Conservation (phyloP, 2,888 invertebrate genomes). For the Sarcophaga variegata region DNA sequence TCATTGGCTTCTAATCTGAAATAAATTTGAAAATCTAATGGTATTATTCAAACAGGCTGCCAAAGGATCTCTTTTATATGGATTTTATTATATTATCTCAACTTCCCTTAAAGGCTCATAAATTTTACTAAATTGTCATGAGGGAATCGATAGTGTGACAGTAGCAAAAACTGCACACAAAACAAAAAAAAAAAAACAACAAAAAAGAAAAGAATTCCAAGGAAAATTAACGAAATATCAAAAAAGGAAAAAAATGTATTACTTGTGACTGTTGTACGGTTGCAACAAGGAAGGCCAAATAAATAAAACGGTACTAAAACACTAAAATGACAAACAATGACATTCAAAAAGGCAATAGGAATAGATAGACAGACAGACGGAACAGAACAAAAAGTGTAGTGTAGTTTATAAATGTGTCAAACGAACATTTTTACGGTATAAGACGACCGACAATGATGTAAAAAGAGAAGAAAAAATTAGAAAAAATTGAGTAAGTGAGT, state of each 20-base stretch:
- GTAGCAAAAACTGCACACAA: conserved; percentile 50
- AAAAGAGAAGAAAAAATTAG: not conserved
- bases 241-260: conserved; percentile 39
- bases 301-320: conserved; percentile 64
- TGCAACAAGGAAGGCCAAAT: conserved; percentile 31
- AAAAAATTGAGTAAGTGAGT: not conserved
- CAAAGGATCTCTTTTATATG: not conserved
- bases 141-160: conserved; percentile 74
- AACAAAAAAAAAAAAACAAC: not conserved
- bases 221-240: conserved; percentile 62
- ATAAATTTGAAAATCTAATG: too few relatives aligned
- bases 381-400: conserved; percentile 46
- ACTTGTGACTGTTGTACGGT: not conserved
- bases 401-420: conserved; percentile 61
- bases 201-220: conserved; percentile 54
- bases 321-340: conserved; percentile 49
- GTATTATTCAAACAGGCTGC: too few relatives aligned
- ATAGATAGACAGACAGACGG: conserved; percentile 45
- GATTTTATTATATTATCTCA: conserved; percentile 53
- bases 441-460: not conserved
- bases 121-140: conserved; percentile 77
- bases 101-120: conserved; percentile 77
- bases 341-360: conserved; percentile 19
- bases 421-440: conserved; percentile 50
- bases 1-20: too few relatives aligned